Evolutionary conservation across 2,113 vertebrate species (phyloP), one percentile per base, ranked within the genome.

Genomic region (Xenopus borealis): DNA sequence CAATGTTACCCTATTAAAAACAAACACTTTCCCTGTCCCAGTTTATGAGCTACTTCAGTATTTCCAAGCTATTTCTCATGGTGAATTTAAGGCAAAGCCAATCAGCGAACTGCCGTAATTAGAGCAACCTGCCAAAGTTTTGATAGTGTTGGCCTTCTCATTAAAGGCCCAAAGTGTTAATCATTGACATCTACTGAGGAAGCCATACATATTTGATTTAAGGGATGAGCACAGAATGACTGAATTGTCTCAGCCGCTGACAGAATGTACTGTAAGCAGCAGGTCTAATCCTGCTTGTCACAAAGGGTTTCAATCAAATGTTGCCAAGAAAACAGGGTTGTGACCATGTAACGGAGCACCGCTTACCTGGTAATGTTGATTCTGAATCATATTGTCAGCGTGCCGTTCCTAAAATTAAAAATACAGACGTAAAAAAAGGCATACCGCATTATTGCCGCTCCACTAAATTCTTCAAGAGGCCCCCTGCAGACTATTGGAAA

Each of bases 321-420:
- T 23, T 33, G 62, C 66, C 16, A 63, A 64, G 64, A 69, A 78
- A 64, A 0, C 27, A 23, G 27, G 23, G 63, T 72, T 27, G 18
- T 53, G 14, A 74, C 66, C 59, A 40, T n/a, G 17, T 58, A 0
- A 4, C 0, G 3, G 20, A 12, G 55, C 66, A 78, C 53, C 53
- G 62, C 84, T 85, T 85, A 97, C 96, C 96, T 98, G 96, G 82
- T 98, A 98, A 71, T 97, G 95, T 78, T 98, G 94, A 79, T 97
- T 98, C 86, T 98, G 96, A 62, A 97, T 96, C 85, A 98, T 86
- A 75, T 94, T 96, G 89, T 97, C 95, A 1, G 94, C 94, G 0
- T 97, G 95, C 12, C 93, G 92, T 80, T 97, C 95, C 96, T 98
- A 87, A 53, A 89, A 88, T 82, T 73, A 85, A 74, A 87, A 82